Evolutionary conservation across 2,888 invertebrate genomes (phyloP).

Genomic region (Lasioglossum lativentre): DNA sequence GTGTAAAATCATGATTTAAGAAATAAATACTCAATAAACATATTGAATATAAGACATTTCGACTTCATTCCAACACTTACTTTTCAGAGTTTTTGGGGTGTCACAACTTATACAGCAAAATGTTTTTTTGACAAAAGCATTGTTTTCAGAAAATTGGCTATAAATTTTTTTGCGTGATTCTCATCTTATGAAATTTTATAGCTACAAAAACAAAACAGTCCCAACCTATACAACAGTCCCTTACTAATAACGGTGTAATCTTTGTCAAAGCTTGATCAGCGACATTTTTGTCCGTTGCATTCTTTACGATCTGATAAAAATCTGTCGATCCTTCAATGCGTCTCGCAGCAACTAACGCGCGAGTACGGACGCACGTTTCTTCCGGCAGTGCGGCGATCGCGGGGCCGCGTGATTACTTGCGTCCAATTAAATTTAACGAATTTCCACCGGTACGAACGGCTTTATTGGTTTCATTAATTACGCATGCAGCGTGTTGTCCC

Average conservation of each 20-base stretch:
- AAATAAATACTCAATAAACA: too few species aligned
- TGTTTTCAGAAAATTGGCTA: too few species aligned
- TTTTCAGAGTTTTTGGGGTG: too few species aligned
- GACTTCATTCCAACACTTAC: too few species aligned
- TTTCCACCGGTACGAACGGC: slow-evolving; percentile 75
- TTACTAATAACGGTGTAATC: not conserved
- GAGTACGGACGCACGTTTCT: slow-evolving; percentile 30
- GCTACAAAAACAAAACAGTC: too few species aligned
- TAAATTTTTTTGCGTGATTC: too few species aligned
- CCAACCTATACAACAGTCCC: too few species aligned
- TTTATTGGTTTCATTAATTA: slow-evolving; percentile 84
- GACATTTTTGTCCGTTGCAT: not conserved
- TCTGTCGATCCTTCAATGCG: not conserved
- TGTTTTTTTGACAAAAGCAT: too few species aligned
- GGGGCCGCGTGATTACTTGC: slow-evolving; percentile 77
- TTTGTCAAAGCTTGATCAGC: not conserved
- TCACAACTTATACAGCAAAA: too few species aligned
- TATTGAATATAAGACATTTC: too few species aligned
- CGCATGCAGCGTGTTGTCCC: slow-evolving; percentile 73
- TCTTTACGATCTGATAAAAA: not conserved
- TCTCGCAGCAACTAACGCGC: not conserved
- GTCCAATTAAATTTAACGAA: slow-evolving; percentile 84
- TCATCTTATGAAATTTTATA: too few species aligned
- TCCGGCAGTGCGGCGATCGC: slow-evolving; percentile 32
- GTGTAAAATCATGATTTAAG: too few species aligned